Base-by-base conservation (phyloP, 2,113 vertebrate species). In the Cyphomyrus plagiostoma region DNA sequence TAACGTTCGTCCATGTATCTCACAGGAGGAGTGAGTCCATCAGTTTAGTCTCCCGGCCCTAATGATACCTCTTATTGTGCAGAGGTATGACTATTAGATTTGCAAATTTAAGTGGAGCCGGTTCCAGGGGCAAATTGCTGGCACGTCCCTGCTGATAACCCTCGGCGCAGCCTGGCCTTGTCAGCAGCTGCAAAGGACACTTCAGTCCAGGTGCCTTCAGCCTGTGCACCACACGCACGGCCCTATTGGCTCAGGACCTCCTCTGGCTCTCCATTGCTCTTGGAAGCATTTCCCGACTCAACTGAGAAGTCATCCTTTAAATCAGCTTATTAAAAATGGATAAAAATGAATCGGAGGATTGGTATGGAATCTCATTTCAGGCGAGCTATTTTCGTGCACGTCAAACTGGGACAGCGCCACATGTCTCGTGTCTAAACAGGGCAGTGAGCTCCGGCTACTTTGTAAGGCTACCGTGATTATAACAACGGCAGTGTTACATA, bases 301-400 rank as follows among this genome's bases (percentile, higher is more conserved):
- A 89, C 89, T 88, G 92, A 91, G 91, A 92, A 93, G 90, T 90
- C 92, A 90, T 90, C 89, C 92, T 91, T 93, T 93, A 92, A 91
- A 92, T 93, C 91, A 90, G 91, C 90, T 91, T 91, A 91, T 92
- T 91, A 91, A 91, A 92, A 90, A 91, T 92, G 91, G 91, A 92
- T 92, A 90, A 50, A 30, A 39, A 35, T 87, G 88, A 90, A 92
- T 89, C 91, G 91, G 91, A 91, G 91, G 86, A 85, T 85, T 91
- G 88, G 86, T 90, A 90, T 91, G 86, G 90, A 85, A 91, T 92
- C 89, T 91, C 5, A 30, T 85, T 85, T 86, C 11, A 10, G 82
- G 4, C 23, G 17, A 46, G 62, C 49, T 88, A 15, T 35, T 42
- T 88, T 58, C 56, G 17, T 39, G 15, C 35, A 77, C 30, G 3